Base-by-base conservation (phyloP, 1,140 invertebrate genomes). In the Drosophila santomea region DNA sequence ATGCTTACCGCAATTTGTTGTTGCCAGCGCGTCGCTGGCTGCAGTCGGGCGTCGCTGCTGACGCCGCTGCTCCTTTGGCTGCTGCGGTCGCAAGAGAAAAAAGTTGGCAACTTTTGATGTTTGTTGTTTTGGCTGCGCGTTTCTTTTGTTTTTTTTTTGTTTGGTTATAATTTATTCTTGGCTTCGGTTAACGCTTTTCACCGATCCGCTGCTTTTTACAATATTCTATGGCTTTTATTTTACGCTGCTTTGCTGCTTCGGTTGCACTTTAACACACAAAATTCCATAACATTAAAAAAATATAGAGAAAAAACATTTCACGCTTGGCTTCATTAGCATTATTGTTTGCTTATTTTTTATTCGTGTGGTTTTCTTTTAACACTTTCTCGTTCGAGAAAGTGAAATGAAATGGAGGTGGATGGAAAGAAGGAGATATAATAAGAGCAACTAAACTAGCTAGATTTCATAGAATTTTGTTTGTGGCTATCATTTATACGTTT, bases 21-120 rank as follows among this genome's bases (percentile, higher is more conserved):
- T 82, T 78, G 82, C 74, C 78, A 85, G 82, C 83, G 58, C 52
- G 52, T 56, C 57, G 78, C 78, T 86, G 82, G 64, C 83, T 85
- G 69, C 74, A 67, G 83, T 67, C 54, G 43, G 72, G 45, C 73
- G 61, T 72, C 67, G 69, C 55, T 73, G 69, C 67, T 71, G 64
- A 74, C 72, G 72, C 71, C 50, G 58, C 72, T 63, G 71, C 72
- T 57, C 28, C 63, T 68, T 20, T 2, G 50, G 66, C 48, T 55
- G 50, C 62, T 69, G 43, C 66, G 52, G 44, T 71, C 28, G 44
- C 41, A 55, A 72, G 32, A 32, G 38, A 50, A 52, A 68, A 72
- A 48, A 71, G 52, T 71, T 71, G 52, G 28, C 44, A 58, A 71
- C 68, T 72, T 57, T 71, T 68, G 61, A 36, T 68, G 64, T 56